Evolutionary conservation across 2,797 vertebrate species (phyloP).

Genomic region (Gastrophryne carolinensis): DNA sequence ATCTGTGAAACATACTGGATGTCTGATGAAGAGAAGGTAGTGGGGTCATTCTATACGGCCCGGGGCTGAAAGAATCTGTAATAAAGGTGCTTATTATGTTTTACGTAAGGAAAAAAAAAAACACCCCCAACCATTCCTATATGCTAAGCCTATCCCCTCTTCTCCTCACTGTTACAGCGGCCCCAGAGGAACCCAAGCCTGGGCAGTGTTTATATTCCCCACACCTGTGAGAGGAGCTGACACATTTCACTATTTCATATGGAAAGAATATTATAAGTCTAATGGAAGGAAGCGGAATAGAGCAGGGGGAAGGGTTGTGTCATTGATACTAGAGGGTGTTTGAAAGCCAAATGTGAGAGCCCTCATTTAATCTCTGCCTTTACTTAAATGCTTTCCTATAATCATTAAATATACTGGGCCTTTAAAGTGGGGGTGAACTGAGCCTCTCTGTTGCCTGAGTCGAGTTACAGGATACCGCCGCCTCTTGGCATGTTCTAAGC

Average conservation of each 20-base stretch:
- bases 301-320: background rate
- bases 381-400: too few species aligned
- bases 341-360: background rate
- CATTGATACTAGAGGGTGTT: background rate
- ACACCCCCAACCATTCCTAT: background rate
- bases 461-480: too few species aligned
- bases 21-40: background rate
- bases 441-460: too few species aligned
- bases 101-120: background rate
- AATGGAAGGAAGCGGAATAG: background rate
- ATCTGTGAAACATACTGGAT: background rate
- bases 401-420: too few species aligned
- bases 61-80: background rate
- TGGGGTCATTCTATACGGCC: background rate
- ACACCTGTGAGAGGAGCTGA: conserved; percentile 19
- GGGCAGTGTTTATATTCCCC: conserved; percentile 5
- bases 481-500: too few species aligned
- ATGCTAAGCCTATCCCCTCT: background rate
- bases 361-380: too few species aligned
- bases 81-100: background rate
- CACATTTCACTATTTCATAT: conserved; percentile 9
- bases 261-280: conserved; percentile 36
- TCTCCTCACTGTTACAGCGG: background rate
- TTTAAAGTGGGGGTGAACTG: too few species aligned
- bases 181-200: background rate